Conservation (phyloP, 2,888 invertebrate species). For the Neoascia interrupta region DNA sequence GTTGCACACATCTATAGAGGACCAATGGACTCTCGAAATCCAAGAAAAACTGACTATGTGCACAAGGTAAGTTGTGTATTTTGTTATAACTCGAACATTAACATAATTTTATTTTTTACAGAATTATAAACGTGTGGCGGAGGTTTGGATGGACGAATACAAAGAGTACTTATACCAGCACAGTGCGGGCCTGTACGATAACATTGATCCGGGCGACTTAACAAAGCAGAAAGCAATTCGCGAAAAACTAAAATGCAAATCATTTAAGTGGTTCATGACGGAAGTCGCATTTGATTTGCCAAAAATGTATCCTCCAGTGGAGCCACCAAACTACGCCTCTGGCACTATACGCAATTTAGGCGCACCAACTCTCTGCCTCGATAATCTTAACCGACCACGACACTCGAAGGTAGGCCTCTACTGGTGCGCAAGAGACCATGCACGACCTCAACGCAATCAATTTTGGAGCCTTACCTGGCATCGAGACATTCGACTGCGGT, state of each 20-base stretch:
- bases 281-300: slow-evolving; percentile 94
- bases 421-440: slow-evolving; percentile 74
- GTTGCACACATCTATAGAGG: slow-evolving; percentile 95
- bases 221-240: slow-evolving; percentile 88
- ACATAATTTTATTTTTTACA: slow-evolving; percentile 76
- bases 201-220: slow-evolving; percentile 90
- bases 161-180: slow-evolving; percentile 91
- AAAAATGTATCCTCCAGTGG: slow-evolving; percentile 92
- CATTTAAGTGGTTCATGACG: slow-evolving; percentile 98
- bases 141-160: slow-evolving; percentile 99
- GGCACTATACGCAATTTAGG: slow-evolving; percentile 88
- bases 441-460: slow-evolving; percentile 76
- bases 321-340: slow-evolving; percentile 89
- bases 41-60: slow-evolving; percentile 94
- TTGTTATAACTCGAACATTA: too few relatives aligned
- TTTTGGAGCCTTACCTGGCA: slow-evolving; percentile 79
- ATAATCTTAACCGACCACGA: slow-evolving; percentile 82
- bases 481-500: slow-evolving; percentile 80
- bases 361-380: slow-evolving; percentile 85
- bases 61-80: slow-evolving; percentile 72
- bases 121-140: slow-evolving; percentile 96
- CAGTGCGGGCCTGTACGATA: slow-evolving; percentile 86
- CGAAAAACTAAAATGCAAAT: slow-evolving; percentile 88
- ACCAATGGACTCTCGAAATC: slow-evolving; percentile 90
- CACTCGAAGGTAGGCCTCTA: slow-evolving; percentile 77